Evolutionary conservation across 2,888 invertebrate genomes (phyloP).

Genomic region (Bombylius discolor): DNA sequence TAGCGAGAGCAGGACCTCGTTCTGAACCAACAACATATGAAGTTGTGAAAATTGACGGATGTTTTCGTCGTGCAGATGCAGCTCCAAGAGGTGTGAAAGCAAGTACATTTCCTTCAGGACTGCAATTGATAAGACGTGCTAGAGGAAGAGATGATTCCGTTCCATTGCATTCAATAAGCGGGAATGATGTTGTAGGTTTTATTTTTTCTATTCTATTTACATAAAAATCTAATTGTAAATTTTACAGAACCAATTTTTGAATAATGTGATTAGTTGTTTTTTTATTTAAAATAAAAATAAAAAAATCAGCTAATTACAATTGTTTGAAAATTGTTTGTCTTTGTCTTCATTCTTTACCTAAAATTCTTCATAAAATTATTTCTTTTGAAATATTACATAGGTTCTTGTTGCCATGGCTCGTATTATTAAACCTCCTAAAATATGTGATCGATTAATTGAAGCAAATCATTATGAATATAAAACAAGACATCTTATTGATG

Average conservation of each 20-base stretch:
- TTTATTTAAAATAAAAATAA: too few relatives aligned
- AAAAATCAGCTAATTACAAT: not conserved
- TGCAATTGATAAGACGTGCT: slow-evolving; percentile 39
- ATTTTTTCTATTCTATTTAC: not conserved
- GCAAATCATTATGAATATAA: slow-evolving; percentile 73
- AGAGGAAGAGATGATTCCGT: slow-evolving; percentile 41
- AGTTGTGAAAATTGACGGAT: slow-evolving; percentile 54
- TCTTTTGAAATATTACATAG: slow-evolving; percentile 21
- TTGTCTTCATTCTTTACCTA: not conserved
- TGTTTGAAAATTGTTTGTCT: slow-evolving; percentile 1
- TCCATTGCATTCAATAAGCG: slow-evolving; percentile 40
- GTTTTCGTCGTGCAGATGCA: slow-evolving; percentile 44
- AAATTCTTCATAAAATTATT: too few relatives aligned
- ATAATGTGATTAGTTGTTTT: not conserved
- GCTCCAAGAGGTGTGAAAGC: slow-evolving; percentile 41
- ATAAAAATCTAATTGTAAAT: not conserved
- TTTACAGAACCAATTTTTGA: not conserved
- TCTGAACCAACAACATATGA: slow-evolving; percentile 61
- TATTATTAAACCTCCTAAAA: slow-evolving; percentile 54
- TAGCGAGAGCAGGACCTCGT: slow-evolving; percentile 55
- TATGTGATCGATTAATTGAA: slow-evolving; percentile 52
- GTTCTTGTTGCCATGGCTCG: slow-evolving; percentile 61
- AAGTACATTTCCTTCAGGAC: slow-evolving; percentile 32
- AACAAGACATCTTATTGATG: slow-evolving; percentile 79
- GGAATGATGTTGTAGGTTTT: slow-evolving; percentile 45